Conservation (phyloP, 2,113 vertebrate species). For the Falco punctatus region DNA sequence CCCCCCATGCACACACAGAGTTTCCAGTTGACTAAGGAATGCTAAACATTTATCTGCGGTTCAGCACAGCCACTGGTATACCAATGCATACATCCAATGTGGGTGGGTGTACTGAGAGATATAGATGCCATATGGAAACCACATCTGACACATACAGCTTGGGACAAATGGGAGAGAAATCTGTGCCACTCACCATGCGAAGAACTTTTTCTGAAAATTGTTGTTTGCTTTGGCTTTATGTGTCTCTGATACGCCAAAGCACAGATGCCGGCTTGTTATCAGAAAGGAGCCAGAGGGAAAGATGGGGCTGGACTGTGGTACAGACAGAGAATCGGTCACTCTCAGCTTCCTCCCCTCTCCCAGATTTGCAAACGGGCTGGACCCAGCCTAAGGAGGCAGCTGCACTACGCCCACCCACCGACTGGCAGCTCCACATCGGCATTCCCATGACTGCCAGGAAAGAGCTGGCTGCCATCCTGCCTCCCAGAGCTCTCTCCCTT, state of each 20-base stretch:
- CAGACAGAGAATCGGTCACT: not conserved
- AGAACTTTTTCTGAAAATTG: constrained; percentile 9
- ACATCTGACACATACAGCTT: constrained; percentile 45
- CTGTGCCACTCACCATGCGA: constrained; percentile 4
- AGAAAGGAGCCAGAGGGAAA: not conserved
- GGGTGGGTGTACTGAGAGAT: constrained; percentile 36
- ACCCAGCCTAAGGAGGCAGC: constrained; percentile 19
- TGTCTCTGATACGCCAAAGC: not conserved
- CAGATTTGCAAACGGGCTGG: not conserved
- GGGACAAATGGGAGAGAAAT: constrained; percentile 63
- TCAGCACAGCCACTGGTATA: constrained; percentile 20
- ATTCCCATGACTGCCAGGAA: constrained; percentile 54
- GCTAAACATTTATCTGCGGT: constrained; percentile 56
- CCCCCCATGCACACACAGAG: not conserved
- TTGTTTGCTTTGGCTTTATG: constrained; percentile 16
- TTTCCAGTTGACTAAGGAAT: constrained; percentile 64
- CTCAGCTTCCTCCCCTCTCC: not conserved
- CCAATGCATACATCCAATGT: constrained; percentile 40
- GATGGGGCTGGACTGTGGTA: not conserved
- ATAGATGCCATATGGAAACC: constrained; percentile 63
- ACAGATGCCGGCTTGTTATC: not conserved
- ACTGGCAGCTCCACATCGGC: constrained; percentile 34
- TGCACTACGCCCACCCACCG: constrained; percentile 25
- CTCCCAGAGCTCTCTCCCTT: constrained; percentile 31
- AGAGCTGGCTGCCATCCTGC: constrained; percentile 49